These are phyloP conservation scores for Torymus auratus DNA, from an alignment of 2,888 invertebrate species.

Conservation along the genomic window DNA sequence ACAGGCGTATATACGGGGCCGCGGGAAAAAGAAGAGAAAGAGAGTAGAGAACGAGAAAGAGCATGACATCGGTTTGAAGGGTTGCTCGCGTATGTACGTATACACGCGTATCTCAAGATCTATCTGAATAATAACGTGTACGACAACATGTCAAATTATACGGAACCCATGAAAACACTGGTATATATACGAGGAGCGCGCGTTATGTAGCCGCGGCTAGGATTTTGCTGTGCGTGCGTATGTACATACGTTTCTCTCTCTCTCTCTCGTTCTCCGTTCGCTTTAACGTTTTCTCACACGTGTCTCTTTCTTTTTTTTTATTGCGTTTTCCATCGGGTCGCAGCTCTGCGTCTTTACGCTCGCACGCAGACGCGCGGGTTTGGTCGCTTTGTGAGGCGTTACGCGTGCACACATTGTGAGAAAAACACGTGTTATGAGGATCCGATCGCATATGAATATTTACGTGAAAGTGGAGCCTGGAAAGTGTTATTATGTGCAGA, in stretches of 20 bases:
- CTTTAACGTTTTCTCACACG: too few relatives aligned
- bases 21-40: neutral
- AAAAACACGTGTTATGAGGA: slow-evolving; percentile 26
- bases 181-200: slow-evolving; percentile 13
- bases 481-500: too few relatives aligned
- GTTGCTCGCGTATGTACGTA: neutral
- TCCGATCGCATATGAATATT: too few relatives aligned
- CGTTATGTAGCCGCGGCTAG: neutral
- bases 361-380: neutral
- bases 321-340: slow-evolving; percentile 2
- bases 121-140: slow-evolving; percentile 77
- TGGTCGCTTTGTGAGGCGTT: neutral
- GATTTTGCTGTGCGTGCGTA: slow-evolving; percentile 40
- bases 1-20: too few relatives aligned
- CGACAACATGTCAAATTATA: slow-evolving; percentile 77
- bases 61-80: slow-evolving; percentile 34
- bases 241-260: neutral
- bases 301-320: neutral
- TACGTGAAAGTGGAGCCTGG: too few relatives aligned
- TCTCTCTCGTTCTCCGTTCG: neutral
- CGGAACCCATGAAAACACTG: slow-evolving; percentile 66
- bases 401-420: neutral
- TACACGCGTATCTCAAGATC: slow-evolving; percentile 74
- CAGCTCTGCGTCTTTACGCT: neutral
- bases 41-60: neutral